Evolutionary conservation across 2,113 vertebrate species (phyloP).

Genomic region (Telmatochromis sp.): DNA sequence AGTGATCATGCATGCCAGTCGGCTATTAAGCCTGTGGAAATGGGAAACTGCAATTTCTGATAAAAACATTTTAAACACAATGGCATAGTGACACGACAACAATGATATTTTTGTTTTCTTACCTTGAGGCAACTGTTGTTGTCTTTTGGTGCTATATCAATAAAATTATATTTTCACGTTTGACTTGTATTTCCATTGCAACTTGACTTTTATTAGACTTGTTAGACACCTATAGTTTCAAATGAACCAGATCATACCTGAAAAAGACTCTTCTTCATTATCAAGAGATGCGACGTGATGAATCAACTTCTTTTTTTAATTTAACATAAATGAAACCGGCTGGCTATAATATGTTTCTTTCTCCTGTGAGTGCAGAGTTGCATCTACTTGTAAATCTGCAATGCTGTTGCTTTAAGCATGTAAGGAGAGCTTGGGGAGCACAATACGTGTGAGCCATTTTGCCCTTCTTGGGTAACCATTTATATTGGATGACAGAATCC

Average conservation of each 20-base stretch:
- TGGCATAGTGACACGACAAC: not conserved
- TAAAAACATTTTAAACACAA: not conserved
- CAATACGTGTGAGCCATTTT: conserved; percentile 6
- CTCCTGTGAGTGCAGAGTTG: not conserved
- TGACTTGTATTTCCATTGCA: not conserved
- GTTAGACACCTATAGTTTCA: not conserved
- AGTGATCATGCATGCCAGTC: not conserved
- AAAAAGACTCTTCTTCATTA: not conserved
- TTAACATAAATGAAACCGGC: not conserved
- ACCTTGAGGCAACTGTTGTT: not conserved
- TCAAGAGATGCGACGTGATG: not conserved
- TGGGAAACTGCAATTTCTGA: not conserved
- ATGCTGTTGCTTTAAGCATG: not conserved
- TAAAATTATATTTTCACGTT: not conserved
- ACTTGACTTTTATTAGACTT: not conserved
- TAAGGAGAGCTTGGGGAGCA: not conserved
- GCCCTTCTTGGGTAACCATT: conserved; percentile 32
- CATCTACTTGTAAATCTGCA: not conserved
- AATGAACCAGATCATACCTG: not conserved
- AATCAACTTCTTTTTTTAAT: not conserved
- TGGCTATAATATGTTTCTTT: not conserved
- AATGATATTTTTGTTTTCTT: not conserved
- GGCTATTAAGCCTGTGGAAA: not conserved
- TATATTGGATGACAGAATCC: conserved; percentile 44
- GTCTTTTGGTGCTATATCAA: not conserved